Conservation (phyloP, 2,888 invertebrate species). For the Nomada fucata region DNA sequence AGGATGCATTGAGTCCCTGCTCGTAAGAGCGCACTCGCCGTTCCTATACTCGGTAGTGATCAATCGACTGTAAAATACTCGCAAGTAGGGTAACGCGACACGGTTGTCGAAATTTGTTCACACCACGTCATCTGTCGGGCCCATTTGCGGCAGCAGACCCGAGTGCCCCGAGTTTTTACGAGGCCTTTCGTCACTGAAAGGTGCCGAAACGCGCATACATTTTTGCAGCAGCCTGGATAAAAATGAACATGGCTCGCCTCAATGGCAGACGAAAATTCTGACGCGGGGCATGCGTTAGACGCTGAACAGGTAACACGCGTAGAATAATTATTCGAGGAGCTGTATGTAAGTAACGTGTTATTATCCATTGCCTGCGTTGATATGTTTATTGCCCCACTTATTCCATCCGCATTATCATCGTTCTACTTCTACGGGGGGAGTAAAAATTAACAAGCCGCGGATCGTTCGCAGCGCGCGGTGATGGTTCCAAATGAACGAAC, state of each 20-base stretch:
- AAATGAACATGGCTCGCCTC: no score
- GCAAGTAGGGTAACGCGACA: conserved; percentile 49
- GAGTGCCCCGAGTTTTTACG: not conserved
- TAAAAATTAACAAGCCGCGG: not conserved
- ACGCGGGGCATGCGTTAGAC: not conserved
- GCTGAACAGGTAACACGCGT: not conserved
- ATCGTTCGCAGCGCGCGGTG: not conserved
- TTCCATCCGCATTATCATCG: not conserved
- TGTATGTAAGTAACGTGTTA: not conserved
- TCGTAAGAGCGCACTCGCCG: conserved; percentile 29
- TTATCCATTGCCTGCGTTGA: not conserved
- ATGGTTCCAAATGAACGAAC: not conserved
- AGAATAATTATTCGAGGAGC: no score
- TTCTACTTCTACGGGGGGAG: not conserved
- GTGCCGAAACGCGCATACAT: not conserved
- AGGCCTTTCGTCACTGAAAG: not conserved
- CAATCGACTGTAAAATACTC: conserved; percentile 59
- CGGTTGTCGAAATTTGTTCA: conserved; percentile 13
- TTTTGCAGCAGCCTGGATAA: no score
- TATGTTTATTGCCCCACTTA: not conserved
- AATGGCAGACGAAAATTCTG: no score
- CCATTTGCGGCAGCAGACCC: not conserved
- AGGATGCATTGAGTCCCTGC: conserved; percentile 56
- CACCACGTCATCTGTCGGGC: conserved; percentile 12
- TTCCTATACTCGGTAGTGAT: conserved; percentile 30